Conservation (phyloP, 2,888 invertebrate genomes). For the Latheticus oryzae region DNA sequence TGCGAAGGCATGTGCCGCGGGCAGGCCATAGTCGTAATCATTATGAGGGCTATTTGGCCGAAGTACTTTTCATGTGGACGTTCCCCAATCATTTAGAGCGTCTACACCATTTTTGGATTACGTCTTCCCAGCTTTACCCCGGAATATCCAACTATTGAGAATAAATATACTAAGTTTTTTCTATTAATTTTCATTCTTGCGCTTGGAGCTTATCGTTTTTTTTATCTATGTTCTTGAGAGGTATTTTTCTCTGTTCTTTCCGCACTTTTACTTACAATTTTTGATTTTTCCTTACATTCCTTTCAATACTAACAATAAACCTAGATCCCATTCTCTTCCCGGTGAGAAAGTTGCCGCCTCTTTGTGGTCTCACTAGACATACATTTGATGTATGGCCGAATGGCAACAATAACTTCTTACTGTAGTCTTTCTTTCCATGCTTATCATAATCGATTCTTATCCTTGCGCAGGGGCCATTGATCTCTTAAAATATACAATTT, state of each 20-base stretch:
- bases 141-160: neutral
- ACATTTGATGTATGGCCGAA: constrained; percentile 1
- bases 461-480: no score
- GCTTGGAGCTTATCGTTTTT: neutral
- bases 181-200: neutral
- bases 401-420: no score
- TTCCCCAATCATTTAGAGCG: neutral
- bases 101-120: constrained; percentile 2
- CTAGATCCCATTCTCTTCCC: neutral
- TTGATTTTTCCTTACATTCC: neutral
- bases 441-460: no score
- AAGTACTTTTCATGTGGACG: neutral
- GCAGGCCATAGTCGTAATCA: constrained; percentile 5
- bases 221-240: neutral
- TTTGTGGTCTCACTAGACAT: constrained; percentile 1
- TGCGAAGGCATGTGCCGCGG: constrained; percentile 39
- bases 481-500: no score
- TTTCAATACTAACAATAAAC: constrained; percentile 1
- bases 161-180: neutral
- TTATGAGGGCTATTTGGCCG: constrained; percentile 6
- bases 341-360: constrained; percentile 1
- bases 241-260: neutral
- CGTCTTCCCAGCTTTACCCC: neutral
- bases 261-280: neutral
- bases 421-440: no score